Conservation (phyloP, 2,888 invertebrate species). For the Acleris cristana region DNA sequence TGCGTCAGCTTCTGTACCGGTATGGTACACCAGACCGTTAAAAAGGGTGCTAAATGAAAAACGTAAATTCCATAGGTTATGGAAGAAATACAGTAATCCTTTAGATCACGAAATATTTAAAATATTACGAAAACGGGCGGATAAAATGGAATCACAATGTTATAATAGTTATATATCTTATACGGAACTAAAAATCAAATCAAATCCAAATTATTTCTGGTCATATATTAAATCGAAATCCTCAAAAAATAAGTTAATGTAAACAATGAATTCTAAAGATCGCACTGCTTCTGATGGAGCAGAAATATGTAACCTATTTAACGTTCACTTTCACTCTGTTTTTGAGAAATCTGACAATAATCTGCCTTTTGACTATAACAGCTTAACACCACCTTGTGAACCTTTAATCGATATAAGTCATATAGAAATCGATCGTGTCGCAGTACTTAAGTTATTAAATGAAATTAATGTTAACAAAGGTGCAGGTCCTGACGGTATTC, state of each 20-base stretch:
- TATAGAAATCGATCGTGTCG: not conserved
- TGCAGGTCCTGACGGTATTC: slow-evolving; percentile 31
- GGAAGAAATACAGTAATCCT: slow-evolving; percentile 23
- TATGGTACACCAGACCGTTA: slow-evolving; percentile 27
- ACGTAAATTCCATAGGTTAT: slow-evolving; percentile 18
- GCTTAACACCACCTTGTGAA: not conserved
- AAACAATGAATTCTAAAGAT: slow-evolving; percentile 3
- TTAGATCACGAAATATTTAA: slow-evolving; percentile 13
- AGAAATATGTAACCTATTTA: slow-evolving; percentile 9
- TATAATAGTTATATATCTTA: slow-evolving; percentile 20
- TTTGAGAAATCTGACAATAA: slow-evolving; percentile 2
- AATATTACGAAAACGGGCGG: slow-evolving; percentile 10
- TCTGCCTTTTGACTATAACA: not conserved
- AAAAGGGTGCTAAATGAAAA: slow-evolving; percentile 29
- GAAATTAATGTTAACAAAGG: slow-evolving; percentile 21
- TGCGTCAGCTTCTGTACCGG: slow-evolving; percentile 5
- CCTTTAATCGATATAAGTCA: slow-evolving; percentile 5
- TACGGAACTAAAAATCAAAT: slow-evolving; percentile 20
- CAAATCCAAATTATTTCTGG: not conserved
- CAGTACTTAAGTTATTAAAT: slow-evolving; percentile 9
- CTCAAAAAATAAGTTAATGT: not conserved
- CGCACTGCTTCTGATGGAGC: not conserved
- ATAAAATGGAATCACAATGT: slow-evolving; percentile 20
- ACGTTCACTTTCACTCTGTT: slow-evolving; percentile 11
- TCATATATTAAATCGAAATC: not conserved